phyloP scores from a whole-genome alignment of 2,113 vertebrate genomes.

The Ciconia maguari region DNA sequence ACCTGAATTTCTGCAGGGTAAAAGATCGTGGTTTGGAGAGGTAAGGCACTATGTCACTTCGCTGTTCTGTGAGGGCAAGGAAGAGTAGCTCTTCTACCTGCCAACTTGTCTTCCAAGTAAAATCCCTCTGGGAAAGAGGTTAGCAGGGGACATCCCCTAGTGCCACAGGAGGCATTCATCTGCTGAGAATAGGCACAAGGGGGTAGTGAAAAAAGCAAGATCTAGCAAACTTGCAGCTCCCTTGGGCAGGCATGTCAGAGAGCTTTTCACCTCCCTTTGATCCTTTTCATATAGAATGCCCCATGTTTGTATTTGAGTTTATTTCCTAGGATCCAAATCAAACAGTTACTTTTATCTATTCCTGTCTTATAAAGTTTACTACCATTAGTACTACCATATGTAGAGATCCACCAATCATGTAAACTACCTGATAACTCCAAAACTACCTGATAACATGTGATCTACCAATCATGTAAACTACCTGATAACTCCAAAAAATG shows the following conservation, averaged over 20 bases:
- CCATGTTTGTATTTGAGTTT: not conserved
- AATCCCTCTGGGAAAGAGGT: not conserved
- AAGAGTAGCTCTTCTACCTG: not conserved
- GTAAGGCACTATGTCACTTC: not conserved
- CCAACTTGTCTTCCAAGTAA: not conserved
- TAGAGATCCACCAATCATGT: not conserved
- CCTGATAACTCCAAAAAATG: not conserved
- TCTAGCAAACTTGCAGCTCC: not conserved
- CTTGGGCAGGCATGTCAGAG: not conserved
- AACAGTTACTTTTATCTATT: not conserved
- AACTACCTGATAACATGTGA: not conserved
- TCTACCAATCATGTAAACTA: not conserved
- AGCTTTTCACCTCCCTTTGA: not conserved
- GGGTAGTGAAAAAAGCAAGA: not conserved
- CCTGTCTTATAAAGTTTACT: not conserved
- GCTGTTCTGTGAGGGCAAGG: not conserved
- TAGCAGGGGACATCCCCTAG: not conserved
- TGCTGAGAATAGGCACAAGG: not conserved
- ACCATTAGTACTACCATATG: not conserved
- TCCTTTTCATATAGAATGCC: not conserved
- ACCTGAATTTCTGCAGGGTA: not conserved
- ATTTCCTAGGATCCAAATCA: not conserved
- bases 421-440: not conserved
- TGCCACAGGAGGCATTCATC: not conserved
- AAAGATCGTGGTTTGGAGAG: not conserved